Evolutionary conservation across 2,888 invertebrate genomes (phyloP).

Genomic region (Argyresthia albistria): DNA sequence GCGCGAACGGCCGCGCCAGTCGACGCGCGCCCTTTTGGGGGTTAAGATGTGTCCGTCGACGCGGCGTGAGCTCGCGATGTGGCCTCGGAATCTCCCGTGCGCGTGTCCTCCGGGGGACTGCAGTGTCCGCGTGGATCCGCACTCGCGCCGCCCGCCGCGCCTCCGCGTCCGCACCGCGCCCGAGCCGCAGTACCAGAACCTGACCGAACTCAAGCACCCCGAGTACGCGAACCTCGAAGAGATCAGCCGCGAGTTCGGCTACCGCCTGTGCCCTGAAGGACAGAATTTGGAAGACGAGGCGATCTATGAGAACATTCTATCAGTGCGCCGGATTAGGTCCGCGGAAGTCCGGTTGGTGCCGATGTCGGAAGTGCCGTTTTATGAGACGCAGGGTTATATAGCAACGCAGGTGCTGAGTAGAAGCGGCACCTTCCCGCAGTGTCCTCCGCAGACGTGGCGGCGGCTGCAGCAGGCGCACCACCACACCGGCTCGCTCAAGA

Average conservation of each 20-base stretch:
- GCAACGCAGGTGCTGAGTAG: conserved; percentile 62
- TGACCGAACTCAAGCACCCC: conserved; percentile 58
- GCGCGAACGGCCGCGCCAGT: conserved; percentile 48
- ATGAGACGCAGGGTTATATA: conserved; percentile 64
- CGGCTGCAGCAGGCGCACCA: conserved; percentile 53
- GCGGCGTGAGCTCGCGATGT: conserved; percentile 67
- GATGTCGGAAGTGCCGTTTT: conserved; percentile 63
- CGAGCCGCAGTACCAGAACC: conserved; percentile 63
- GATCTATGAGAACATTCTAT: conserved; percentile 64
- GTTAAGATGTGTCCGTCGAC: conserved; percentile 67
- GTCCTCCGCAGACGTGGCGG: conserved; percentile 64
- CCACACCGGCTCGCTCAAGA: conserved; percentile 49
- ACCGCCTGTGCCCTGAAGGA: conserved; percentile 64
- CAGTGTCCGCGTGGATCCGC: conserved; percentile 54
- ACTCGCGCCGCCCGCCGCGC: conserved; percentile 44
- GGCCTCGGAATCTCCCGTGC: conserved; percentile 67
- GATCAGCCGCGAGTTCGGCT: conserved; percentile 66
- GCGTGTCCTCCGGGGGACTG: conserved; percentile 44
- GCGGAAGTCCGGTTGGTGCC: conserved; percentile 69
- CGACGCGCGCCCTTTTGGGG: conserved; percentile 71
- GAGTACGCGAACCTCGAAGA: conserved; percentile 66
- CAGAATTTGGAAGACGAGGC: conserved; percentile 68
- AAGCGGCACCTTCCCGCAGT: conserved; percentile 67
- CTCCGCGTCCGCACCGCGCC: conserved; percentile 41
- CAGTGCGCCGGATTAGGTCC: conserved; percentile 63